Base-by-base conservation (phyloP, 37 sponge, comb jelly and placozoan genomes). In the Spongilla lacustris region DNA sequence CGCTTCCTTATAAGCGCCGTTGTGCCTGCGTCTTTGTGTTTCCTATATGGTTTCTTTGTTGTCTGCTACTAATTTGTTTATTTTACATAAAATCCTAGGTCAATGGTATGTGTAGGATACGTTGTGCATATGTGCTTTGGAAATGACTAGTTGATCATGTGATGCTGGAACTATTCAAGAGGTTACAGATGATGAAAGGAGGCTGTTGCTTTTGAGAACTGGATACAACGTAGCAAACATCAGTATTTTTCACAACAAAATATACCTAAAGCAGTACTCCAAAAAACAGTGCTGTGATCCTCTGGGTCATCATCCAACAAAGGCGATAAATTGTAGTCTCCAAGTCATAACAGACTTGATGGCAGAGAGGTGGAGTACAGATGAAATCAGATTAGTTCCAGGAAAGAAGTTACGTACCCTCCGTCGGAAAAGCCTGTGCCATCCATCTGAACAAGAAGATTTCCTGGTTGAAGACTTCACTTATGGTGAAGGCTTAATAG, bases 241-340 rank as follows among this genome's bases (percentile, higher is more conserved):
- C 11, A 13, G 58, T 58, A 58, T 17, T 17, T 58, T 58, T 8
- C 46, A 46, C 46, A 46, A 8, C 8, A 46, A 46, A 46, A 46
- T 46, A 8, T 46, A 46, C 46, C 46, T 46, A 46, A 4, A 58
- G 12, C 58, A 58, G 4, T 58, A 58, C 58, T 58, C 58, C 58
- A 6, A 58, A 58, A 58, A 6, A 58, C 4, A 58, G 58, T 58
- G 58, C 58, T 58, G 58, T 58, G 58, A 58, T 58, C 58, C 58
- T 58, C 58, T 58, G 58, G 58, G 58, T 58, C 58, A 58, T 58
- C 58, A 58, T 58, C 58, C 58, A 58, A 58, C 58, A 58, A 58
- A 58, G 58, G 58, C 58, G 11, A 17, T 58, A 58, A 58, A 8
- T 58, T 17, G 58, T 58, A 58, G 58, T 58, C 58, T 58, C 58